phyloP scores from a whole-genome alignment of 2,888 invertebrate species.

The Xestoiulus laeticollis region DNA sequence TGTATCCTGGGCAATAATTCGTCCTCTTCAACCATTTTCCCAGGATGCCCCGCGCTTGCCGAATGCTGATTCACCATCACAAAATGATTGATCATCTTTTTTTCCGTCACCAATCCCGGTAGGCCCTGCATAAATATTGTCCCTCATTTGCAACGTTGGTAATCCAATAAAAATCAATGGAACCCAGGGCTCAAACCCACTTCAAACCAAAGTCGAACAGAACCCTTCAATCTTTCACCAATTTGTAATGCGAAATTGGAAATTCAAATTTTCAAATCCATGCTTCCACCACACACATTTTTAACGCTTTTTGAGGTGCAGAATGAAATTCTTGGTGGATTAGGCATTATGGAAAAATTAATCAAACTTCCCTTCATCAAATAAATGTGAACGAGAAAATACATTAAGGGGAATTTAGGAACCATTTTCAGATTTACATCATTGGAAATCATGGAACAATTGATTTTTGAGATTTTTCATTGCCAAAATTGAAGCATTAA shows the following conservation, averaged over 20 bases:
- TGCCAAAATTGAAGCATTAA: too few relatives aligned
- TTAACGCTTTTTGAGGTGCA: slow-evolving; percentile 20
- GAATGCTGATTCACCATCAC: slow-evolving; percentile 30
- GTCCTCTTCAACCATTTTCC: not conserved
- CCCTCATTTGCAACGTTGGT: slow-evolving; percentile 45
- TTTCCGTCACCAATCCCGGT: slow-evolving; percentile 45
- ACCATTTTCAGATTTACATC: not conserved
- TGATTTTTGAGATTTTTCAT: too few relatives aligned
- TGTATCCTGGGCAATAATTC: not conserved
- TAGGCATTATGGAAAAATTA: not conserved
- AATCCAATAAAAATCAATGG: slow-evolving; percentile 46
- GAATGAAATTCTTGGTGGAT: not conserved
- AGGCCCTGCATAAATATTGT: slow-evolving; percentile 1
- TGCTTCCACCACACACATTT: not conserved
- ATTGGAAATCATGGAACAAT: too few relatives aligned
- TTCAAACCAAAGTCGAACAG: not conserved
- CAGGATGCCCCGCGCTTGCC: not conserved
- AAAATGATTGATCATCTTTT: slow-evolving; percentile 41
- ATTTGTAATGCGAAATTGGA: not conserved
- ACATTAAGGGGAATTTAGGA: not conserved
- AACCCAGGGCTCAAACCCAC: slow-evolving; percentile 20
- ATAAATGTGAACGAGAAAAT: not conserved
- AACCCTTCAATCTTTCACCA: not conserved
- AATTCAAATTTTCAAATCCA: slow-evolving; percentile 24
- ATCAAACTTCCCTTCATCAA: not conserved